Percentiles rank a stretch among this genome's conserved stretches.
These are phyloP conservation scores for Ornithorhynchus anatinus DNA, from an alignment of 2,113 vertebrate genomes.

Conservation along the genomic window DNA sequence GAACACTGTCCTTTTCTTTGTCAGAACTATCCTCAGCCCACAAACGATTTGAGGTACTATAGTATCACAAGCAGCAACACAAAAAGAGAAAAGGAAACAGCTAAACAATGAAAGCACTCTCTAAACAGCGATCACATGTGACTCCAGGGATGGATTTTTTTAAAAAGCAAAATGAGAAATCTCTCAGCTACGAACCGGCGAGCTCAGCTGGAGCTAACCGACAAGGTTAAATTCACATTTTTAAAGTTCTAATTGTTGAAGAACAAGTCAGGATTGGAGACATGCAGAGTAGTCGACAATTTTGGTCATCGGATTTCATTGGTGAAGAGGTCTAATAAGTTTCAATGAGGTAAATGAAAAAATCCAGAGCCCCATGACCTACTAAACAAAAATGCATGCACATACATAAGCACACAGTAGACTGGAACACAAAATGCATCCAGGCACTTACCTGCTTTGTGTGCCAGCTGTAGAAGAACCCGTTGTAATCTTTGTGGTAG, in stretches of 20 bases:
- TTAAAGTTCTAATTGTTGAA: conserved; percentile 39
- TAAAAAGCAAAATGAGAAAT: conserved; percentile 50
- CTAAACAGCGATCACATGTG: conserved; percentile 70
- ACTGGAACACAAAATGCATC: conserved; percentile 46
- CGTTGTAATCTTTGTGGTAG: conserved; percentile 76
- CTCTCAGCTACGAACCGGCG: conserved; percentile 43
- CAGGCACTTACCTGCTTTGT: conserved; percentile 83
- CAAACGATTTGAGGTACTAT: conserved; percentile 86
- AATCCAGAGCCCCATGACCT: conserved; percentile 74
- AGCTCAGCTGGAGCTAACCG: conserved; percentile 54
- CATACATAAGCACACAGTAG: conserved; percentile 72
- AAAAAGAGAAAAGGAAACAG: conserved; percentile 82
- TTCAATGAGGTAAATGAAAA: conserved; percentile 62
- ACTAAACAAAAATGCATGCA: conserved; percentile 79
- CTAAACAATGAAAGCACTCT: conserved; percentile 81
- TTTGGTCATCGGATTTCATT: conserved; percentile 54
- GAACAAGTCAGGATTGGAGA: conserved; percentile 30
- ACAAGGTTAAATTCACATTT: conserved; percentile 38
- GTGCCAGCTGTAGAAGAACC: conserved; percentile 80
- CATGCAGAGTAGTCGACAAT: conserved; percentile 43
- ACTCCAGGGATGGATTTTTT: conserved; percentile 75
- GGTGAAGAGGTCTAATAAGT: conserved; percentile 42
- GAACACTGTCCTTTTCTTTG: conserved; percentile 90
- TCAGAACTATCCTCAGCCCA: conserved; percentile 96
- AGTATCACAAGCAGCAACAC: conserved; percentile 76